Percentiles rank a stretch among this genome's conserved stretches.
Evolutionary conservation across 2,113 vertebrate genomes (phyloP).

Genomic region (Bungarus multicinctus): DNA sequence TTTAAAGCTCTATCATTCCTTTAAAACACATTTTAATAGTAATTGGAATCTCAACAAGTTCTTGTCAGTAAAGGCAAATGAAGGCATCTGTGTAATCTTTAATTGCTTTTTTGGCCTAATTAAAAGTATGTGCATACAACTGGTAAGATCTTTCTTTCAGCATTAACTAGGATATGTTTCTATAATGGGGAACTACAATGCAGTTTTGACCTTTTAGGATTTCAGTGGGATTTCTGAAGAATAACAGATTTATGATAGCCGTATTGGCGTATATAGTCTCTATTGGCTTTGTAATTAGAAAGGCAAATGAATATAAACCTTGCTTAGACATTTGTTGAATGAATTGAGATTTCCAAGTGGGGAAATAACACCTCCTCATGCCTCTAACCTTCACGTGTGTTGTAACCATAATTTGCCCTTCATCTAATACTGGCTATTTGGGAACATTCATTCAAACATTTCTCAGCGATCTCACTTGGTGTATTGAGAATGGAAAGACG

Average conservation of each 20-base stretch:
- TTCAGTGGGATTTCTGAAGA: not conserved
- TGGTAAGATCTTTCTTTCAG: conserved; percentile 27
- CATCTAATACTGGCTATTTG: not conserved
- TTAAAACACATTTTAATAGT: conserved; percentile 11
- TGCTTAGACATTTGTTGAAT: not conserved
- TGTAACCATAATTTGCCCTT: not conserved
- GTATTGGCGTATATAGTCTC: not conserved
- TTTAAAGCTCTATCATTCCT: conserved; percentile 8
- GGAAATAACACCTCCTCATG: not conserved
- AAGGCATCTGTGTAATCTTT: conserved; percentile 23
- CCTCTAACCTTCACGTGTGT: not conserved
- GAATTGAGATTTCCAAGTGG: not conserved
- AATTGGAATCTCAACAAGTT: conserved; percentile 36
- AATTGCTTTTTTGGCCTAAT: conserved; percentile 28
- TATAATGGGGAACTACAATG: conserved; percentile 11
- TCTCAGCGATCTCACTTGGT: not conserved
- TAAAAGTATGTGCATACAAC: conserved; percentile 32
- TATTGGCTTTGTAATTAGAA: not conserved
- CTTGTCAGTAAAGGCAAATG: conserved; percentile 21
- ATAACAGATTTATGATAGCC: not conserved
- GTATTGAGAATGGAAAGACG: not conserved
- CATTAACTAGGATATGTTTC: not conserved
- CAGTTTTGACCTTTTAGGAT: not conserved
- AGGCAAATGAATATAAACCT: not conserved
- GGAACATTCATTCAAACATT: not conserved